Base-by-base conservation (phyloP, 2,888 invertebrate genomes). In the Drosophila pseudotakahashii region DNA sequence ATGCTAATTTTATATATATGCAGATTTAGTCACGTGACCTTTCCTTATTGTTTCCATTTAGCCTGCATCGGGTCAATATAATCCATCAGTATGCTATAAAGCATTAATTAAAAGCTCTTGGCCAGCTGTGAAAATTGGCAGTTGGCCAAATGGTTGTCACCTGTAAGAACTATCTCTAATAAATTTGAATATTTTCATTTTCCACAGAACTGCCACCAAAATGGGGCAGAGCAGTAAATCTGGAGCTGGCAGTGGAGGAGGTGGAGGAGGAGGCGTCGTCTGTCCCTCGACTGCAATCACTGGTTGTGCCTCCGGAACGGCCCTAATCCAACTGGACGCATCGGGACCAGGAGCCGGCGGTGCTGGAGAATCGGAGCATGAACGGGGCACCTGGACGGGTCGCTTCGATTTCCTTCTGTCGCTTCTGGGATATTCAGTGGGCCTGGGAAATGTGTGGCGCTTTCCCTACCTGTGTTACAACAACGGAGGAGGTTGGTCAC, bases 381-480 rank as follows among this genome's bases (percentile, higher is more conserved):
- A 93, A 81, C 93, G 95, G 6, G 95, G 95, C 69, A 95, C 94
- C 87, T 95, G 95, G 95, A 94, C 95, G 13, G 95, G 95, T n/a
- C 93, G 95, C 64, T 95, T 95, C 86, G 95, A 96, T 92, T 96
- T 96, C 90, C 93, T 96, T 26, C 92, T 96, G 37, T 95, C 95
- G 10, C 92, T 95, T 67, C 92, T 96, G 69, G 95, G 95, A 32
- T 95, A 95, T 90, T 95, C 95, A 73, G 95, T 96, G 54, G 95
- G 95, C 2, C 92, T 96, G 60, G 95, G 95, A 75, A 96, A 95
- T 88, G 95, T 96, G 16, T 96, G 95, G 95, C 93, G 95, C 26
- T 95, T 95, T 91, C 95, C 95, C 3, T 95, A 95, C 90, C 93
- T 96, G 30, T 95, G 95, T 91, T 95, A 95, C 90, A 95, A 95